Percentiles rank a stretch among this genome's conserved stretches.
Conservation (phyloP, 2,113 vertebrate species). For the Dipodomys ordii region DNA sequence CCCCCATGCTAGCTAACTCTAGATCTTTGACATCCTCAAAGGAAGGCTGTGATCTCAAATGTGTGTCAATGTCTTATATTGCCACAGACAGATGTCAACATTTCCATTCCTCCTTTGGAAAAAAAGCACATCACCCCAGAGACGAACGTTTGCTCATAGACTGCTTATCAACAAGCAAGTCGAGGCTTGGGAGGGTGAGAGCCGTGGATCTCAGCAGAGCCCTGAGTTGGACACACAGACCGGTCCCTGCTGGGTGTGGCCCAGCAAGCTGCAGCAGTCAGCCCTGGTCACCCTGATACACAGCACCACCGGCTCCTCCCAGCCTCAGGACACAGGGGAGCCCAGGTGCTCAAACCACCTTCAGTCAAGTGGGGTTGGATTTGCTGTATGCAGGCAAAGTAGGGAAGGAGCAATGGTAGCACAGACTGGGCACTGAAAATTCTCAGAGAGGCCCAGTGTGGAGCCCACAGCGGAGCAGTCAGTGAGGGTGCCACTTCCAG, state of each 20-base stretch:
- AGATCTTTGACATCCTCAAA: not conserved
- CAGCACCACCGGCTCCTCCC: not conserved
- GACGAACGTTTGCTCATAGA: accelerated
- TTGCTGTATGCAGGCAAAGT: not conserved
- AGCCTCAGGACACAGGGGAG: not conserved
- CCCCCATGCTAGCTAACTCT: not conserved
- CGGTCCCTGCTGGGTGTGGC: too few relatives aligned
- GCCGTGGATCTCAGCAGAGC: too few relatives aligned
- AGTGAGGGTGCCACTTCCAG: not conserved
- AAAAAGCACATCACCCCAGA: not conserved
- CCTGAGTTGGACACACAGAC: too few relatives aligned
- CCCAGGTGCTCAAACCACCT: not conserved
- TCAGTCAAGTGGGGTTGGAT: not conserved
- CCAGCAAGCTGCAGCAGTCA: too few relatives aligned
- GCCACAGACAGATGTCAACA: not conserved
- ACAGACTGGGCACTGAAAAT: not conserved
- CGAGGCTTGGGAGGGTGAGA: not conserved
- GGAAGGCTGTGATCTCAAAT: not conserved
- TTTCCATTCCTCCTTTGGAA: not conserved
- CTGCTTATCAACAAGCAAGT: not conserved
- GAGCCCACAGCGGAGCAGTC: not conserved
- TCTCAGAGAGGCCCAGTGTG: not conserved
- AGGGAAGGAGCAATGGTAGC: too few relatives aligned
- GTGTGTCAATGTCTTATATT: accelerated
- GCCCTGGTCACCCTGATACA: too few relatives aligned